Percentiles rank a stretch among this genome's conserved stretches.
Evolutionary conservation across 2,888 invertebrate genomes (phyloP).

Genomic region (Leuctra nigra): DNA sequence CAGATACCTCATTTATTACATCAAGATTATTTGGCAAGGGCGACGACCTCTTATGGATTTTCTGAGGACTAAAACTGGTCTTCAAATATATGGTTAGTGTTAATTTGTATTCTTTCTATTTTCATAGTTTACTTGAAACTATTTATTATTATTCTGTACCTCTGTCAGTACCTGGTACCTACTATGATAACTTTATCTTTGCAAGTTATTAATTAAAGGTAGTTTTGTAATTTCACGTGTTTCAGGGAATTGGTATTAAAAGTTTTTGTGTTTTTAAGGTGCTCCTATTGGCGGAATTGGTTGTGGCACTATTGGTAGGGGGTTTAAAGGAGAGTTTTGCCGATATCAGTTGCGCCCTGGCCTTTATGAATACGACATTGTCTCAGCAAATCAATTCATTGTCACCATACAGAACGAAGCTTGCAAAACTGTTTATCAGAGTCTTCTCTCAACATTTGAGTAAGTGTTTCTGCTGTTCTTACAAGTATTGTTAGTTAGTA

Average conservation of each 20-base stretch:
- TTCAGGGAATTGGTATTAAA: no score
- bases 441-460: conserved; percentile 68
- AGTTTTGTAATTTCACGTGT: no score
- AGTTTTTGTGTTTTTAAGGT: conserved; percentile 57
- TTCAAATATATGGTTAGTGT: conserved; percentile 74
- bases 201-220: conserved; percentile 9
- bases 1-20: conserved; percentile 67
- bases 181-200: no score
- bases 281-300: conserved; percentile 81
- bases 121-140: no score
- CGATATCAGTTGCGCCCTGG: conserved; percentile 86
- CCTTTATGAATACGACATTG: conserved; percentile 75
- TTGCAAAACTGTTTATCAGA: conserved; percentile 66
- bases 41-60: conserved; percentile 75
- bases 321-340: conserved; percentile 89
- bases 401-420: conserved; percentile 69
- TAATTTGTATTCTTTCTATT: no score
- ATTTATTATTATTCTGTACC: no score
- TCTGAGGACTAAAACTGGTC: conserved; percentile 58
- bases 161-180: no score
- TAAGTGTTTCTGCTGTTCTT: conserved; percentile 46
- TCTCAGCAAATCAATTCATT: conserved; percentile 85
- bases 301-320: conserved; percentile 79
- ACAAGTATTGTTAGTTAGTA: no score
- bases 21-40: conserved; percentile 55